Base-by-base conservation (phyloP, 2,113 vertebrate species). In the Lophius piscatorius region DNA sequence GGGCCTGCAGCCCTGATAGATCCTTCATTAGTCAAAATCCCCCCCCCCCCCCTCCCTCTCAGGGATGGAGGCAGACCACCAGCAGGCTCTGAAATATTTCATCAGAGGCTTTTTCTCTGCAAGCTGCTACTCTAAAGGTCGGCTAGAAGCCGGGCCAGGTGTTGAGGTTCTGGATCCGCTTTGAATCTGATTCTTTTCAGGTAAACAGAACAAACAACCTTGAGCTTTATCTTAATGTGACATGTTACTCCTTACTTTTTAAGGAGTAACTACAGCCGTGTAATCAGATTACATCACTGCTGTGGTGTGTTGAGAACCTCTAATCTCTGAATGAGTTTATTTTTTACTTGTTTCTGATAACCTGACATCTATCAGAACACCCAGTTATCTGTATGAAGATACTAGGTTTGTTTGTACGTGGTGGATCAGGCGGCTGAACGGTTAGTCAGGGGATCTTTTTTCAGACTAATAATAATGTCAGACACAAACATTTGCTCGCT, bases 41-140 rank as follows among this genome's bases (percentile, higher is more conserved):
- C 9, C 33, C 2, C 4, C 11, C 13, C 33, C 8, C 26, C 8
- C 26, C 4, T 28, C 26, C 4, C 66, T 63, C 44, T 21, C 56
- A 36, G 74, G 63, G 74, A 50, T 42, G 61, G 46, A 81, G 46
- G 66, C 72, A 58, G 49, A 70, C 64, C 58, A 71, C 42, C 67
- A 42, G 59, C 72, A 67, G 63, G 59, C 45, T 45, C 55, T 39
- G 45, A 79, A 68, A 60, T 44, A 66, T 77, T 68, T 58, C 70
- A 63, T 52, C 65, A 57, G 59, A 70, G 49, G 47, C 51, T 49
- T 45, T 50, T 61, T 64, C 52, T 72, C 62, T 65, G 52, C 29
- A 46, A 70, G 71, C 63, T 79, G 65, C 56, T 72, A 62, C 56
- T 29, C 50, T 31, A 56, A 68, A 55, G 51, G 42, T 63, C 49